Evolutionary conservation across 2,113 vertebrate species (phyloP), one percentile per base, ranked within the genome.

Genomic region (Hirundichthys speculiger): DNA sequence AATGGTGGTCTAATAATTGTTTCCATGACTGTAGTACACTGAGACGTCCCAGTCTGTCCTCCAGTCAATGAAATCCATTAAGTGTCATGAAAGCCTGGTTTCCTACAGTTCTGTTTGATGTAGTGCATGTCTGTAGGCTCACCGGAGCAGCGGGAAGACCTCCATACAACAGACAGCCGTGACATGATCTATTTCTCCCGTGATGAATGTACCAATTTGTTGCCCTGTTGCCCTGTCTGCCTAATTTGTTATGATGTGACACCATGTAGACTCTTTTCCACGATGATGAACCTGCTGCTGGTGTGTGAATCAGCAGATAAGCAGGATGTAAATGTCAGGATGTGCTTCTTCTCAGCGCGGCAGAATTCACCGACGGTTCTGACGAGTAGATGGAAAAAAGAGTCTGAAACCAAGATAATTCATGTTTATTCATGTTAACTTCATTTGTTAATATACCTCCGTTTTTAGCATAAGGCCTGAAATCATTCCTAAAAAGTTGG

Each of bases 181-280:
- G 87, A 89, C 88, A 87, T 91, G 88, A 91, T 89, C 90, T 87
- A 90, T 91, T 91, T 89, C 87, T 82, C 69, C 68, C 40, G 21
- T 90, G 90, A 90, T 91, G 78, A 88, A 91, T 91, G 87, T 65
- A 79, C 67, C 88, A 91, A 91, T 91, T 86, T 89, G 82, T 69
- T 81, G 86, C 79, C 87, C 88, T 83, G 83, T 75, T 88, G 86
- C 90, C 81, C 87, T 88, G 86, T 84, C 86, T 19, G 70, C 83
- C 81, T 85, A 88, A 88, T 91, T 90, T 89, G 87, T 91, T 84
- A 86, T 48, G 58, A 86, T 64, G 81, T 89, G 87, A 84, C 88
- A 84, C 48, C 69, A 45, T 75, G 64, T 42, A 63, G 56, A 70
- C 69, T 74, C 68, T 43, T 75, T 74, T 67, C 67, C 56, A 21